phyloP scores from a whole-genome alignment of 1,140 invertebrate genomes.

The Drosophila santomea region DNA sequence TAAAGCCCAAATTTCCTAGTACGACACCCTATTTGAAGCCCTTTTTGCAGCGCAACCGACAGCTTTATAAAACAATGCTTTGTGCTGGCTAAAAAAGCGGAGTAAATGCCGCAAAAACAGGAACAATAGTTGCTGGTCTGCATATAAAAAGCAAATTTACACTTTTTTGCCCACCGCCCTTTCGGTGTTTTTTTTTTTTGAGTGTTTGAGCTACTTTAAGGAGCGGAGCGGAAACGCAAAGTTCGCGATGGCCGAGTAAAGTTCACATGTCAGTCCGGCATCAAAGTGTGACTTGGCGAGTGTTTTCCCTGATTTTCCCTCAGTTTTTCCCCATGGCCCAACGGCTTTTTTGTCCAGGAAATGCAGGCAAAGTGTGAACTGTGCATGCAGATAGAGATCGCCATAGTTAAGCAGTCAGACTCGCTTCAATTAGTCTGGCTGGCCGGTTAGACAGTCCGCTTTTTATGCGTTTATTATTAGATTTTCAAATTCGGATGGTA shows the following conservation, averaged over 20 bases:
- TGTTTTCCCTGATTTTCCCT: conserved; percentile 24
- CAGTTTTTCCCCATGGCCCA: background rate
- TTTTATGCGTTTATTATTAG: conserved; percentile 47
- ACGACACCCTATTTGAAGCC: conserved; percentile 11
- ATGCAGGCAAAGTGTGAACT: conserved; percentile 81
- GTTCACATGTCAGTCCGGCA: conserved; percentile 73
- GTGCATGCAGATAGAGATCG: conserved; percentile 79
- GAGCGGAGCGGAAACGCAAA: conserved; percentile 67
- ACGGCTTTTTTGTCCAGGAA: conserved; percentile 49
- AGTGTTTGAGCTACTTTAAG: conserved; percentile 34
- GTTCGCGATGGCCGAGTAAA: conserved; percentile 42
- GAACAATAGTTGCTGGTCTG: conserved; percentile 19
- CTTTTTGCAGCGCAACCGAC: conserved; percentile 17
- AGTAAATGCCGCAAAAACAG: conserved; percentile 16
- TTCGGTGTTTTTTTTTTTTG: conserved; percentile 2
- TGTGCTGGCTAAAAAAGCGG: conserved; percentile 8
- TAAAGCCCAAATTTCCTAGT: conserved; percentile 6
- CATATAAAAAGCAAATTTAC: conserved; percentile 44
- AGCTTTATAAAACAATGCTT: conserved; percentile 63
- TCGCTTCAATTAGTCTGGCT: conserved; percentile 79
- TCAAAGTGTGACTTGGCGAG: conserved; percentile 54
- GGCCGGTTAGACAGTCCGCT: conserved; percentile 51
- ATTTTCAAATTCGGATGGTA: conserved; percentile 25
- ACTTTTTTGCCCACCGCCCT: conserved; percentile 19
- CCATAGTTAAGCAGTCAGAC: conserved; percentile 52